phyloP scores from a whole-genome alignment of 2,888 invertebrate species.

The Seladonia tumulorum region DNA sequence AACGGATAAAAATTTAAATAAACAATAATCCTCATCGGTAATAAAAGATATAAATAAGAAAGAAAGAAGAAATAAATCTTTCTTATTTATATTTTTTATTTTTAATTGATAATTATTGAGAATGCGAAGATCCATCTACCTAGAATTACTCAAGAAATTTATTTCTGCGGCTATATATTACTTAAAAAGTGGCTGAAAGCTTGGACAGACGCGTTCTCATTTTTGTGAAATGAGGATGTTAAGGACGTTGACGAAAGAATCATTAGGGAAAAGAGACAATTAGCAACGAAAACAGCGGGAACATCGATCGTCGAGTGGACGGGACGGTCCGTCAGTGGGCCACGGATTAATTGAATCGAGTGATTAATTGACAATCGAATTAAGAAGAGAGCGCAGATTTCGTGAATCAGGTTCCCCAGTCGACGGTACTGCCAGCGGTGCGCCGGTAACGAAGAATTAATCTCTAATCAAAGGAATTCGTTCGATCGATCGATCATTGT shows the following conservation, averaged over 20 bases:
- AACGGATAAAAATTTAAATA: too few species aligned
- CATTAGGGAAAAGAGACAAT: not conserved
- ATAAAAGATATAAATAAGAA: too few species aligned
- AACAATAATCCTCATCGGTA: too few species aligned
- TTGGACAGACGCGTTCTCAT: too few species aligned
- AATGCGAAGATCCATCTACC: too few species aligned
- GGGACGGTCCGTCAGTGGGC: not conserved
- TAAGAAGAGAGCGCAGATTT: not conserved
- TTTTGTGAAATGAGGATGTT: too few species aligned
- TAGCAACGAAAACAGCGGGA: not conserved
- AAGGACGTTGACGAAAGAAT: too few species aligned
- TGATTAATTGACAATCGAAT: conserved; percentile 39
- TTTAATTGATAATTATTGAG: too few species aligned
- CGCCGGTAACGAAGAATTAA: conserved; percentile 1
- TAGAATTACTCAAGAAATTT: not conserved
- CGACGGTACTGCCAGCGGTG: not conserved
- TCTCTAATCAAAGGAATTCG: conserved; percentile 24
- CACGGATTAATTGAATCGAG: conserved; percentile 8
- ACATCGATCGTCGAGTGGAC: not conserved
- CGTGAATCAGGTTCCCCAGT: not conserved
- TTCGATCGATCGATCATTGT: conserved; percentile 21
- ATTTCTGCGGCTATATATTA: too few species aligned
- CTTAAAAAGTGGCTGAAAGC: too few species aligned
- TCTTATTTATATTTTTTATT: too few species aligned
- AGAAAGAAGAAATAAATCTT: too few species aligned